Base-by-base conservation (phyloP, 1,140 invertebrate genomes). In the Lepidurus apus region DNA sequence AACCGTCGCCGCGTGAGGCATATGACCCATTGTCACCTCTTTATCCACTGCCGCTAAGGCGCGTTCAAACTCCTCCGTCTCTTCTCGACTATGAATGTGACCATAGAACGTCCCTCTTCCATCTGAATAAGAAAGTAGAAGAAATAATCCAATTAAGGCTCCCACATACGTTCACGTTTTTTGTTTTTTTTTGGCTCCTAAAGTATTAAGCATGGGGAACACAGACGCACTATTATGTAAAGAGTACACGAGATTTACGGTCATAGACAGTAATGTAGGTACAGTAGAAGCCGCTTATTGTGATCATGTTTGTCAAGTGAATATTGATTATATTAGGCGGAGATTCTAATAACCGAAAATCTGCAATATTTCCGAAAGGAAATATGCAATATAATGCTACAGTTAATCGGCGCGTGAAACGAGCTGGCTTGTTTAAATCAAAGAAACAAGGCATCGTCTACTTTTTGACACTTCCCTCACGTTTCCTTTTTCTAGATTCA, bases 51-150 rank as follows among this genome's bases (percentile, higher is more conserved):
- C 92, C 81, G 94, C 93, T 73, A 95, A 84, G 9, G 93, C 93
- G 74, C 93, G 89, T 84, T 94, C 93, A 81, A 95, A 84, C 83
- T 94, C 93, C 81, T 94, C 93, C 45, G 92, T 91, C 84, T 95
- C 93, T 82, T 93, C 93, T 81, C 91, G 89, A 65, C 53, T 65
- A 65, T 65, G 53, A 21, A 65, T 65, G 6, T 65, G 53, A 17
- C 53, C 53, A 65, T 65, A 65, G 21, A 65, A 65, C 17, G 53
- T 17, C 21, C 53, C 53, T 65, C 53, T 13, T 21, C 53, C 53
- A 21, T 65, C 53, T 65, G 53, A 65, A 34, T 34, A 34, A n/a
- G 53, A 65, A 21, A 65, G 17, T 21, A 65, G 21, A 47, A 47
- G 17, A 65, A 13, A 65, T 7, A 65, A 13, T 21, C 53, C 17